Evolutionary conservation across 2,797 vertebrate species (phyloP).

Genomic region (Pterois miles): DNA sequence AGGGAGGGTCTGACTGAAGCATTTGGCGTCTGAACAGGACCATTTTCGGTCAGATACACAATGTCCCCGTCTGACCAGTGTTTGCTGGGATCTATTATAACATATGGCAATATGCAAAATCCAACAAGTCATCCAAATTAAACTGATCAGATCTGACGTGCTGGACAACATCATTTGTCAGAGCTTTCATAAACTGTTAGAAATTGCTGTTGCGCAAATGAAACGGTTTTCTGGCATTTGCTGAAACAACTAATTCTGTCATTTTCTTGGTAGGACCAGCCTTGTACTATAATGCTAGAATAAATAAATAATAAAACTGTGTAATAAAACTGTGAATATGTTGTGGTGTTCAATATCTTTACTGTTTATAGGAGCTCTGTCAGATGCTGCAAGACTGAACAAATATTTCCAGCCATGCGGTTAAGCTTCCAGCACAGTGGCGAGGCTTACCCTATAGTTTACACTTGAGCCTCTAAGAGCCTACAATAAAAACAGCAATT

Average conservation of each 20-base stretch:
- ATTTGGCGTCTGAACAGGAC: not conserved
- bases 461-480: constrained; percentile 71
- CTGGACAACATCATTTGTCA: not conserved
- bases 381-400: constrained; percentile 32
- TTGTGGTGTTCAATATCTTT: constrained; percentile 1
- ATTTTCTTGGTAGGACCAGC: not conserved
- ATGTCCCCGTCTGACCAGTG: too few species aligned
- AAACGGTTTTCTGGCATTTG: not conserved
- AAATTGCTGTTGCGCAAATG: not conserved
- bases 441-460: constrained; percentile 64
- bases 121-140: not conserved
- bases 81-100: not conserved
- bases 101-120: not conserved
- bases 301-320: constrained; percentile 6
- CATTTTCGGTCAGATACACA: not conserved
- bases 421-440: constrained; percentile 53
- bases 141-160: not conserved
- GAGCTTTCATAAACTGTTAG: not conserved
- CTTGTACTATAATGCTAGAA: not conserved
- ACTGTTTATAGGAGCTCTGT: constrained; percentile 12
- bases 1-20: not conserved
- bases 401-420: constrained; percentile 53
- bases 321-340: constrained; percentile 10
- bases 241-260: not conserved
- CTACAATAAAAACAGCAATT: constrained; percentile 76